Conservation (phyloP, 1,140 invertebrate genomes). For the Drosophila lacertosa region DNA sequence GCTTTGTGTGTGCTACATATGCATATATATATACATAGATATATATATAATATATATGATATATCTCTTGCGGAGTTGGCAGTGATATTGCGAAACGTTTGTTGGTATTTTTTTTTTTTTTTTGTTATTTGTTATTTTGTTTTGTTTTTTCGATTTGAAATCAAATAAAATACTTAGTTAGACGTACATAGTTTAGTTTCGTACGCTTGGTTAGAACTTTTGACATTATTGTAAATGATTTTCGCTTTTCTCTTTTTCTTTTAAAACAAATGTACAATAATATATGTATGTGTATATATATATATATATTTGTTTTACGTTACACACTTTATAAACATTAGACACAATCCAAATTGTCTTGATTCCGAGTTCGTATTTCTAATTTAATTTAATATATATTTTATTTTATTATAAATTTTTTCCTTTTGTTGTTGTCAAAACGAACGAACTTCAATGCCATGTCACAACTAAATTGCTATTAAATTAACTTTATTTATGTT, state of each 20-base stretch:
- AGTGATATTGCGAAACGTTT: slow-evolving; percentile 79
- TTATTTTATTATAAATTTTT: slow-evolving; percentile 6
- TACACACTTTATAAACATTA: slow-evolving; percentile 29
- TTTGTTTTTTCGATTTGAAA: slow-evolving; percentile 32
- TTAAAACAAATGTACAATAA: slow-evolving; percentile 47
- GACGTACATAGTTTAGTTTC: slow-evolving; percentile 24
- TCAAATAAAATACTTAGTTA: slow-evolving; percentile 47
- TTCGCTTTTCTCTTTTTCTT: background rate
- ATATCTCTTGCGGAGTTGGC: slow-evolving; percentile 73
- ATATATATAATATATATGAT: slow-evolving; percentile 40
- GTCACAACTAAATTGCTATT: slow-evolving; percentile 33
- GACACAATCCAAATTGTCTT: slow-evolving; percentile 48
- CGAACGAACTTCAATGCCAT: slow-evolving; percentile 25
- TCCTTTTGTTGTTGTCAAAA: slow-evolving; percentile 14
- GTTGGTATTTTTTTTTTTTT: slow-evolving; percentile 19
- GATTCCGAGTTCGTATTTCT: slow-evolving; percentile 39
- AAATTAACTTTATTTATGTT: slow-evolving; percentile 15
- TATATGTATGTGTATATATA: slow-evolving; percentile 28
- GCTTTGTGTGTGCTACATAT: slow-evolving; percentile 40
- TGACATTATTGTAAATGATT: slow-evolving; percentile 38
- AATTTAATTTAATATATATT: slow-evolving; percentile 23
- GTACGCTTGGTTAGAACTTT: slow-evolving; percentile 23
- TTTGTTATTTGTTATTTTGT: slow-evolving; percentile 19
- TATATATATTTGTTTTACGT: slow-evolving; percentile 10
- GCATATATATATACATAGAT: slow-evolving; percentile 31